Evolutionary conservation across 2,113 vertebrate genomes (phyloP), one percentile per base, ranked within the genome.

Genomic region (Brienomyrus brachyistius): DNA sequence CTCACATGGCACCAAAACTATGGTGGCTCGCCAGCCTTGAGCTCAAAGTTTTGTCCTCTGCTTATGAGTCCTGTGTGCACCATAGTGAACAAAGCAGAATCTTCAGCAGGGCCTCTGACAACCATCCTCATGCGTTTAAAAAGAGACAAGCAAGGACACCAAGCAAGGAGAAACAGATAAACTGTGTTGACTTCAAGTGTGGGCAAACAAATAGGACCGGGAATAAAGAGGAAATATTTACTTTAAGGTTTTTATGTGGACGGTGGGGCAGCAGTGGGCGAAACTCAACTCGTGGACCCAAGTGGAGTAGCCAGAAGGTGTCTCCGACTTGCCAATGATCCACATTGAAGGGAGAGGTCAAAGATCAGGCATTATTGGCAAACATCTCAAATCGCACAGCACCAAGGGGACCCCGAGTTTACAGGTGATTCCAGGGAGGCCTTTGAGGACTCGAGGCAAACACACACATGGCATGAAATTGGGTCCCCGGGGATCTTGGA

Each of bases 301-400:
- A 35, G 19, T 8, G 31, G 35, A 62, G 35, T 21, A 19, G 52
- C 70, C 70, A 40, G 52, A 88, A 88, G 13, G 48, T 80, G 45
- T 85, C 45, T 86, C 85, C 23, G 0, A 90, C 47, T 27, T 1
- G 11, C 45, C 77, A 43, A 77, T 83, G 87, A 48, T 88, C n/a
- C 83, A 89, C 66, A 91, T 90, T 89, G 62, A 91, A 91, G 88
- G 45, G 35, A 86, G 23, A 13, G 8, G 92, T 92, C 92, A 94
- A 92, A 93, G 80, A 66, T 52, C 82, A 83, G 77, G 15, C 45
- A 47, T 91, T 90, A 85, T 89, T 92, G 91, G 89, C 89, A 90
- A 92, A 93, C n/a, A 48, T 87, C 91, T 91, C 88, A 45, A 89
- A 74, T 21, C 6, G 10, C 27, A 59, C 48, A 23, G 3, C 1